Base-by-base conservation (phyloP, 1,140 invertebrate genomes). In the Armadillidium nasatum region DNA sequence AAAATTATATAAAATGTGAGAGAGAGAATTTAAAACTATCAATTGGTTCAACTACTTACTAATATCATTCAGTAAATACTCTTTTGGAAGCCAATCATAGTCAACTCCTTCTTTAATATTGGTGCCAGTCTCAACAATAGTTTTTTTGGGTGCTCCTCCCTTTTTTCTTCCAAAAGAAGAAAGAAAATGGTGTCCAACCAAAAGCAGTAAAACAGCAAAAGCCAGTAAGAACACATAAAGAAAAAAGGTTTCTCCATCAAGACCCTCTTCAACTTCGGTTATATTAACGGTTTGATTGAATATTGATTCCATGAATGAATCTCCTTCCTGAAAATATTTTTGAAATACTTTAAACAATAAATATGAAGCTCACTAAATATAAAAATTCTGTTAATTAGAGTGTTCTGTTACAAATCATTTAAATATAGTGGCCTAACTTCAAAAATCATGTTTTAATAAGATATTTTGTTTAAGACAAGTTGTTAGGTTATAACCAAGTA, bases 211-310 rank as follows among this genome's bases (percentile, higher is more conserved):
- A 60, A 98, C 91, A 50, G 91, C 90, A 76, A 94, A 91, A 15
- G 94, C 96, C 67, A 92, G 92, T 66, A 99, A 87, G 86, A 98
- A 93, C 60, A 99, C 89, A 83, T 98, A 99, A 71, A 99, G 86
- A 89, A 99, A 99, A 87, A 98, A 94, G 43, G 96, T 99, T 89
- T 99, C 97, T 60, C 95, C 95, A 86, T 99, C 96, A 15, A 99
- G 87, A 77, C 96, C 96, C 85, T 98, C 96, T 81, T 98, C 96
- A 67, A 98, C 88, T 87, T 99, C 97, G 45, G 96, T 89, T 80
- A 99, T 94, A 85, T 94, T 94, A 7, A 99, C 89, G n/a, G 97
- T 99, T 86, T 98, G 94, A 85, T 99, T 99, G 88, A 95, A 99
- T 0, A 99, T 94, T 78, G 96, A 93, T 86, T 96, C 95, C 82